Base-by-base conservation (phyloP, 2,113 vertebrate genomes). In the Pipra filicauda region DNA sequence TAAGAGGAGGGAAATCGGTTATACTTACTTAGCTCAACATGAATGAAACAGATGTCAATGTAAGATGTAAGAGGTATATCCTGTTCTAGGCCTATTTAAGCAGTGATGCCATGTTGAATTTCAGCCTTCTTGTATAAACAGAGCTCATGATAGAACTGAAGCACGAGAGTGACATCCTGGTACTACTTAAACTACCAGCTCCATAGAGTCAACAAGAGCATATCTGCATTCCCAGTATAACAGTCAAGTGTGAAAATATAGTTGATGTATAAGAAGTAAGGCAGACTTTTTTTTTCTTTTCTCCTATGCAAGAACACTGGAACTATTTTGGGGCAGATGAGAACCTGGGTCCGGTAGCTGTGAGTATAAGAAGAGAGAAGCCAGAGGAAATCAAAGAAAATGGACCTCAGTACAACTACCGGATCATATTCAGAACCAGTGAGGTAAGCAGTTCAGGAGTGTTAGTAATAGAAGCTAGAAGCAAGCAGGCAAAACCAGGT, bases 241-340 rank as follows among this genome's bases (percentile, higher is more conserved):
- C 19, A 41, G 20, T n/a, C 48, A 20, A 85, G 31, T 11, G 8
- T 77, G 57, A 66, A 82, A 82, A 84, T 90, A 18, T 0, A 46
- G 5, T 49, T 61, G 12, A 51, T 62, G 5, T 44, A 10, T 51
- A 65, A 78, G 15, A 49, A 59, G 12, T 62, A 88, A 85, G 46
- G 41, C 7, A 5, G 23, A 44, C 1, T 65, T 28, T 54, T 43
- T 24, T 27, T 62, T 57, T 46, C 66, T 8, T 27, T n/a, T 43
- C 22, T 71, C 48, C 48, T 77, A 64, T 55, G 49, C 81, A 98
- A 99, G 99, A 99, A 95, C 98, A 99, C 97, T 99, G 99, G 99
- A 99, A 99, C 97, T 99, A 99, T 96, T 99, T 99, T 97, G 99
- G 99, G 71, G 97, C 99, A 23, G 99, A 99, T 87, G 99, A 99